Conservation (phyloP, 2,113 vertebrate genomes). For the Grammomys dolichurus region DNA sequence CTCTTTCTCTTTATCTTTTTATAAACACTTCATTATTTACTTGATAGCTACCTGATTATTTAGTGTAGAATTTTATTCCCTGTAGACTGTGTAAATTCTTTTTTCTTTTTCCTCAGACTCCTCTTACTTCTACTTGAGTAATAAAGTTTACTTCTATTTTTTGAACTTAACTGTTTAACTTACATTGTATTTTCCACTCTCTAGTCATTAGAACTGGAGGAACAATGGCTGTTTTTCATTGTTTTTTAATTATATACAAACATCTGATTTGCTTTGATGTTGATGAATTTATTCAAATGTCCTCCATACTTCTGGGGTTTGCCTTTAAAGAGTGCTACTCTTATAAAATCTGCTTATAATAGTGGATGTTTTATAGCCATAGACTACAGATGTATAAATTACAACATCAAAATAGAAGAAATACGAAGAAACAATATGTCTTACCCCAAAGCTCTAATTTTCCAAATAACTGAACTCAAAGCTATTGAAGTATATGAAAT, state of each 20-base stretch:
- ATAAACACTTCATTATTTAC: not conserved
- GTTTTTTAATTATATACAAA: not conserved
- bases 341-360: not conserved
- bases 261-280: not conserved
- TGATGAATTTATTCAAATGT: not conserved
- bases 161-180: not conserved
- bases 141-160: not conserved
- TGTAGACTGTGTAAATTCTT: not conserved
- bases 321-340: not conserved
- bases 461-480: not conserved
- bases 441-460: not conserved
- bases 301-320: not conserved
- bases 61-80: not conserved
- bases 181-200: not conserved
- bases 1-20: too few species aligned
- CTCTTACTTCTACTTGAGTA: too few species aligned
- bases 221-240: not conserved
- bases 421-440: not conserved
- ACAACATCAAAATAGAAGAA: not conserved
- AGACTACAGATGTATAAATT: not conserved
- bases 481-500: not conserved
- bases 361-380: not conserved
- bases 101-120: not conserved
- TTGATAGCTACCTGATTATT: not conserved
- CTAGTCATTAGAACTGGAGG: not conserved